Evolutionary conservation across 2,888 invertebrate species (phyloP), one percentile per base, ranked within the genome.

Genomic region (Acronicta psi): DNA sequence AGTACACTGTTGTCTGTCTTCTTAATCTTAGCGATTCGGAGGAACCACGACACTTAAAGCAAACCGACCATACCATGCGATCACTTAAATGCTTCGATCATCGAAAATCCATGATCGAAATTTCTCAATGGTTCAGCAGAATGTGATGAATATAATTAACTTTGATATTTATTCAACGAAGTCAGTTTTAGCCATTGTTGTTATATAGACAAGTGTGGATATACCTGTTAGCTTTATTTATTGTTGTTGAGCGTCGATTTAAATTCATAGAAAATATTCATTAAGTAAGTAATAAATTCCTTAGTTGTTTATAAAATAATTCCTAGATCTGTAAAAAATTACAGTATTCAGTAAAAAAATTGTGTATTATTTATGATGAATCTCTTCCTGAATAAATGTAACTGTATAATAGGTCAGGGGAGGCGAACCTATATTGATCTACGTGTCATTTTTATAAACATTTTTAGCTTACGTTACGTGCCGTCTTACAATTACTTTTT

Each of bases 281-380:
- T 82, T 77, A 72, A 82, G 66, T 84, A 76, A 75, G 71, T 73
- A 77, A 75, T 74, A 84, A 88, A 86, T 81, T 84, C 69, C 69
- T 85, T 87, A 90, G 89, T 86, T 83, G 84, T 86, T 86, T 34
- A 80, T 80, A 82, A 81, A 80, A 79, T 83, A 83, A 82, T 80
- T 77, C 77, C 70, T 91, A 92, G 91, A 89, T 89, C 88, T 90
- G 89, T 91, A 93, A 91, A 90, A 92, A 92, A 93, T 93, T 93
- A 88, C 93, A 93, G 93, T 93, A 93, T 93, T 93, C 87, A 90
- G 87, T 88, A 66, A 29, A 23, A 23, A 25, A 9, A 1, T 25
- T 29, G 11, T 29, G 11, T 29, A 29, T 29, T 29, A 29, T 29
- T 11, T 29, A 7, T 20, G 2, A 20, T 4, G 20, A 4, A 20